These are phyloP conservation scores for Calvadosia cruxmelitensis DNA, from an alignment of 30 jellyfish, hydroid and myxozoan species.

Conservation along the genomic window DNA sequence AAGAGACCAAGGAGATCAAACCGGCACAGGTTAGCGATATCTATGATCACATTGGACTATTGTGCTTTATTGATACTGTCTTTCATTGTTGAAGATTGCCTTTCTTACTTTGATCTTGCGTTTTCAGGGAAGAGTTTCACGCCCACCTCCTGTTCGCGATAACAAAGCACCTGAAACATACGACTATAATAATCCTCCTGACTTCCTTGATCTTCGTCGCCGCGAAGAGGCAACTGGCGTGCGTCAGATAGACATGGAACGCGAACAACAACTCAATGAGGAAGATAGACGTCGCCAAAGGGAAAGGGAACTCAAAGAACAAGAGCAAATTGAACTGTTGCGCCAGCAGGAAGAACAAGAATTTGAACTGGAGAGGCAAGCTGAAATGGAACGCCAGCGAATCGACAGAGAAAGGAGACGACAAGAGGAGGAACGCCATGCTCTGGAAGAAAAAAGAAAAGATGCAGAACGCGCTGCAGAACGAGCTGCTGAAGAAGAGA, in stretches of 20 bases:
- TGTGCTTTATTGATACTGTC: too few species aligned
- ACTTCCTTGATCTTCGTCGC: conserved; percentile 66
- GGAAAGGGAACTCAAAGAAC: conserved; percentile 19
- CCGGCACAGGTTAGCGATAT: not conserved
- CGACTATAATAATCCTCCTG: conserved; percentile 77
- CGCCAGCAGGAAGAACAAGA: not conserved
- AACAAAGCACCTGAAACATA: conserved; percentile 14
- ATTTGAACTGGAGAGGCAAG: not conserved
- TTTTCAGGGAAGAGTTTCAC: not conserved
- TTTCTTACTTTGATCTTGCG: not conserved
- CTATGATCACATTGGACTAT: too few species aligned
- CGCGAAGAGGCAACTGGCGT: conserved; percentile 11
- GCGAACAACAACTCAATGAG: conserved; percentile 18
- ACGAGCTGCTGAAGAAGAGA: conserved; percentile 5
- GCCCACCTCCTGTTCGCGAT: not conserved
- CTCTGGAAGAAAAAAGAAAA: conserved; percentile 30
- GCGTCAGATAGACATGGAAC: conserved; percentile 8
- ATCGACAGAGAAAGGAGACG: conserved; percentile 12
- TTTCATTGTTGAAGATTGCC: too few species aligned
- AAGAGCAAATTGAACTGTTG: not conserved
- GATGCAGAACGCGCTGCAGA: conserved; percentile 1
- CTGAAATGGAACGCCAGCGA: not conserved
- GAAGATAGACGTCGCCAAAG: conserved; percentile 25
- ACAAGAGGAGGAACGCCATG: conserved; percentile 17
- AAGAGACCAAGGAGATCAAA: not conserved